Base-by-base conservation (phyloP, 2,888 invertebrate species). In the Willowsia nigromaculata region DNA sequence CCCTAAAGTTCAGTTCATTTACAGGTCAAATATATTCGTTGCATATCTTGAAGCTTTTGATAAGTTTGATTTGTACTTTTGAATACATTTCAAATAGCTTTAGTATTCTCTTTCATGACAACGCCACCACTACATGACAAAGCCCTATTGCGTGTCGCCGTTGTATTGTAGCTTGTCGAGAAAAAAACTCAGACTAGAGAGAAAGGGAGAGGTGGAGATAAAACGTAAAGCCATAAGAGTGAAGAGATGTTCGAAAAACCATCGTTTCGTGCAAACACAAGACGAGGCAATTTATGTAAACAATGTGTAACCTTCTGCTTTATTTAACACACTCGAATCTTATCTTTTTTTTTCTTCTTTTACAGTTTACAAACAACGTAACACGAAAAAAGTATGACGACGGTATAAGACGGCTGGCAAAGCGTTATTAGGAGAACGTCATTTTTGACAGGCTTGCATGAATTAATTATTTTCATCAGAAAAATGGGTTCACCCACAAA, bases 371-470 rank as follows among this genome's bases (percentile, higher is more conserved):
- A 76, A 50, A 53, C 50, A 76, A 50, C 74, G 7, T 30, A 47
- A n/a, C 50, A 50, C 30, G 47, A 43, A 27, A 47, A 50, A 47
- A 74, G 40, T 40, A 27, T 22, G 5, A 50, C 50, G 15, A n/a
- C 53, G 50, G 9, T 1, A 47, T 47, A 18, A 15, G 50, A 50
- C 30, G 76, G 30, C 50, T 74, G 74, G 27, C 27, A 27, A 74
- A 80, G 40, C n/a, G 40, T 85, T 80, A 81, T 89, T 89, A 85
- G 89, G 59, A 74, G 50, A 74, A 53, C 76, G 82, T 37, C 56
- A 85, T 33, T 89, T 89, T 76, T 82, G 85, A 85, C 85, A 85
- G 56, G 82, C 74, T 62, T 85, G 89, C 89, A 89, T 85, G 85
- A 89, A 89, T 82, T 85, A 89, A 89, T 89, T 89, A 89, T 85